These are phyloP conservation scores for Nasonia giraulti DNA, from an alignment of 1,140 invertebrate genomes.

Conservation along the genomic window DNA sequence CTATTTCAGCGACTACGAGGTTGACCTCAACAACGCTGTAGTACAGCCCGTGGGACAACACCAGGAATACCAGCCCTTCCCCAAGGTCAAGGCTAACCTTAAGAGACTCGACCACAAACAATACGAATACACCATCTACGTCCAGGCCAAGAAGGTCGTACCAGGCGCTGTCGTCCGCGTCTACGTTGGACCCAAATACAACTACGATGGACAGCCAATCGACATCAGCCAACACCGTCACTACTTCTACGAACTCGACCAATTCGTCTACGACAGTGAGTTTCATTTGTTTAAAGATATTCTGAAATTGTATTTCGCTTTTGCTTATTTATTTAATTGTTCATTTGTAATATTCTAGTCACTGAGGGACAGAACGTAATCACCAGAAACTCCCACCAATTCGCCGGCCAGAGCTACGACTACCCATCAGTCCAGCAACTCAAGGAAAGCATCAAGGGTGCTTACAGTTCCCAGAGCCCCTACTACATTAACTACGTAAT, in stretches of 20 bases:
- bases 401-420: slow-evolving; percentile 78
- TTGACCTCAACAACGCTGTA: slow-evolving; percentile 75
- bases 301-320: slow-evolving; percentile 52
- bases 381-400: slow-evolving; percentile 79
- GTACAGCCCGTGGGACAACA: slow-evolving; percentile 57
- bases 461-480: slow-evolving; percentile 70
- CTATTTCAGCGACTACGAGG: slow-evolving; percentile 76
- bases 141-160: slow-evolving; percentile 70
- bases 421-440: slow-evolving; percentile 79
- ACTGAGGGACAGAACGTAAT: slow-evolving; percentile 80
- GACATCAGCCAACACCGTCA: slow-evolving; percentile 77
- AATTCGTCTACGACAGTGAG: slow-evolving; percentile 77
- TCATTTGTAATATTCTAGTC: slow-evolving; percentile 67
- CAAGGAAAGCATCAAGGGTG: slow-evolving; percentile 72
- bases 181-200: slow-evolving; percentile 77
- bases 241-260: slow-evolving; percentile 81
- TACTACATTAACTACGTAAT: slow-evolving; percentile 73
- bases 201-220: slow-evolving; percentile 74
- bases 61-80: slow-evolving; percentile 59
- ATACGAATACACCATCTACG: slow-evolving; percentile 76
- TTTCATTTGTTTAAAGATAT: neutral
- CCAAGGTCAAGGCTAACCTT: slow-evolving; percentile 64
- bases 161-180: slow-evolving; percentile 73
- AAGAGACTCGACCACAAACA: slow-evolving; percentile 79
- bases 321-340: slow-evolving; percentile 57